Evolutionary conservation across 1,140 invertebrate genomes (phyloP).

Genomic region (Sarcophaga peregrina): DNA sequence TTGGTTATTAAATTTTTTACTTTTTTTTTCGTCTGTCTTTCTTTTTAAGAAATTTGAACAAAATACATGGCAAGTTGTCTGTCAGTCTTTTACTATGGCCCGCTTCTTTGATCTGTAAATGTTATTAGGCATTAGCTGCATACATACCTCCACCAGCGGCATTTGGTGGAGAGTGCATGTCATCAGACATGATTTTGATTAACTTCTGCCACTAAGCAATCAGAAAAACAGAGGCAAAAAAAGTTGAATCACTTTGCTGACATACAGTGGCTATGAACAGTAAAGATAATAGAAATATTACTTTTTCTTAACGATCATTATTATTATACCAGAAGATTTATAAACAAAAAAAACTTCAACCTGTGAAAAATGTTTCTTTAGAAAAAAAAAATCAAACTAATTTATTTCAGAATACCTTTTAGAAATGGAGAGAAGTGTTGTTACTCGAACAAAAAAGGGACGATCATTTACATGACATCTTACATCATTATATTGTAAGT

Average conservation of each 20-base stretch:
- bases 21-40: neutral
- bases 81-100: neutral
- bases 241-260: conserved; percentile 19
- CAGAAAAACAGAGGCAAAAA: neutral
- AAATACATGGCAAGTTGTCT: neutral
- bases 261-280: neutral
- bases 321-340: too few relatives aligned
- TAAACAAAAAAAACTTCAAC: too few relatives aligned
- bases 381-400: too few relatives aligned
- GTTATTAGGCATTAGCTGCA: neutral
- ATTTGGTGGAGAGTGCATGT: neutral
- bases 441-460: too few relatives aligned
- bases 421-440: too few relatives aligned
- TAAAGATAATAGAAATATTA: neutral
- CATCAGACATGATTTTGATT: conserved; percentile 41
- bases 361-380: too few relatives aligned
- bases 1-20: conserved; percentile 7
- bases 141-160: neutral
- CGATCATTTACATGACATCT: too few relatives aligned
- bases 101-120: conserved; percentile 3
- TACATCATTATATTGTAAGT: too few relatives aligned
- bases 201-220: conserved; percentile 37
- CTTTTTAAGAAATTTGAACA: neutral
- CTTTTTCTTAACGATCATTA: too few relatives aligned
- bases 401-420: too few relatives aligned